Base-by-base conservation (phyloP, 2,888 invertebrate species). In the Glaucopsyche alexis region DNA sequence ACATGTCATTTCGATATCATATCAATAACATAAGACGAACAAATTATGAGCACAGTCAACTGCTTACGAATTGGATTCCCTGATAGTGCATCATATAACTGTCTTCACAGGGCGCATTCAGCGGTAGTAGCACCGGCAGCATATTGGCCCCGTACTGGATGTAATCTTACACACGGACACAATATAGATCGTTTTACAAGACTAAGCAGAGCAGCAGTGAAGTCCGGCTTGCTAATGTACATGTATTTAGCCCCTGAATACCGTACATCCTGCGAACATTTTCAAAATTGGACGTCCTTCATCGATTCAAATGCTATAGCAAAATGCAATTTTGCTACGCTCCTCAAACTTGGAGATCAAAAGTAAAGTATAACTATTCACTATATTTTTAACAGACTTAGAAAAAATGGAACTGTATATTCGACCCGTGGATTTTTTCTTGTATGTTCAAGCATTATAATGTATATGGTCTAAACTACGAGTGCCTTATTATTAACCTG, bases 61-160 rank as follows among this genome's bases (percentile, higher is more conserved):
- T 29, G 29, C 29, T 29, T 29, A 2, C 4, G 2, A 1, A 29
- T 29, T 29, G 4, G 29, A 29, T 29, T 29, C 2, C 29, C 2
- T 29, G 29, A 29, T 29, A 14, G 4, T 42, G 7, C n/a, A 45
- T n/a, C 6, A n/a, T n/a, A 7, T n/a, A 42, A 38, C 2, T 16
- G 11, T n/a, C 9, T 66, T 40, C n/a, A 40, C 67, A 67, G 67
- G 42, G 1, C 8, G 5, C 3, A 13, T 0, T 16, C 45, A 11
- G 16, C 19, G 9, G 16, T 67, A 5, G 67, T 67, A 13, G 67
- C 67, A 45, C 67, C 67, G 11, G 19, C 45, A 19, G 67, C 67
- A 19, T 19, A 45, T 13, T 11, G 42, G 45, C 67, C 67, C 3
- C 55, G 9, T 4, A 19, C 55, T 19, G 55, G 55, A 55, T 55